These are phyloP conservation scores for Ceratotherium simum DNA, from an alignment of 2,113 vertebrate genomes.

Conservation along the genomic window DNA sequence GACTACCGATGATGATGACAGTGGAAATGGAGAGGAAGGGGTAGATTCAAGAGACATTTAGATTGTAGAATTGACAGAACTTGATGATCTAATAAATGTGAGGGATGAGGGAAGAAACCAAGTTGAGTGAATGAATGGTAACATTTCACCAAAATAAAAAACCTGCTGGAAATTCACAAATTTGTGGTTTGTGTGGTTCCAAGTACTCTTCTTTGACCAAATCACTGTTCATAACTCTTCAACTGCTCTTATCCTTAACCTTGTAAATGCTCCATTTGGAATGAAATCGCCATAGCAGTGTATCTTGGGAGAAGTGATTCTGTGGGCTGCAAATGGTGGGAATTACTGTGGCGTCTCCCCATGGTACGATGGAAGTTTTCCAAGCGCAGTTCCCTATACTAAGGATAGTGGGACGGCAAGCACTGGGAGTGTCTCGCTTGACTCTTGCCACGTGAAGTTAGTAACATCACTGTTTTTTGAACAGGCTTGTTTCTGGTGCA, in stretches of 20 bases:
- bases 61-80: not conserved
- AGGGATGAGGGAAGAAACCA: not conserved
- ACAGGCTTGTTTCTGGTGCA: conserved; percentile 96
- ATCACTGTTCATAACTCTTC: not conserved
- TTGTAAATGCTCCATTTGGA: not conserved
- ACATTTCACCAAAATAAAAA: conserved; percentile 32
- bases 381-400: not conserved
- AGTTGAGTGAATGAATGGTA: conserved; percentile 41
- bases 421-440: not conserved
- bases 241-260: not conserved
- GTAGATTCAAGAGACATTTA: not conserved
- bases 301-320: conserved; percentile 29
- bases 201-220: not conserved
- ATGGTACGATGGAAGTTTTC: not conserved
- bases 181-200: not conserved
- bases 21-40: not conserved
- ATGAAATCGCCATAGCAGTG: not conserved
- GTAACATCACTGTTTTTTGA: conserved; percentile 56
- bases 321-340: not conserved
- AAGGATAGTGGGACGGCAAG: not conserved
- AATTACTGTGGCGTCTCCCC: not conserved
- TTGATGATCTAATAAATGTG: not conserved
- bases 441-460: conserved; percentile 14
- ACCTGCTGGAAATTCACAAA: conserved; percentile 14
- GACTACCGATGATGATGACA: not conserved